phyloP scores from a whole-genome alignment of 2,888 invertebrate species.

The Piscicola geometra region DNA sequence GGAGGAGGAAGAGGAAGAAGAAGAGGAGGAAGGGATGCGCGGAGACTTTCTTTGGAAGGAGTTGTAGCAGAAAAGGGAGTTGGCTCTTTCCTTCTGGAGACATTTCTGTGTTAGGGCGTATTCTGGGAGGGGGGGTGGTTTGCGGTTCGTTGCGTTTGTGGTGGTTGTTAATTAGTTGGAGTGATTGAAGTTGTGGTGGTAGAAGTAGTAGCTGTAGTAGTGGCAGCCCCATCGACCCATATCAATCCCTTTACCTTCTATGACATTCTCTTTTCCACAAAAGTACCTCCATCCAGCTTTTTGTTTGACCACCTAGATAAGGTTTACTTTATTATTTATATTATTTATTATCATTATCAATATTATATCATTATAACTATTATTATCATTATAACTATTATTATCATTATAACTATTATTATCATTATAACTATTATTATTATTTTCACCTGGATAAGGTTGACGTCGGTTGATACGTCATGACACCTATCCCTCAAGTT shows the following conservation, averaged over 20 bases:
- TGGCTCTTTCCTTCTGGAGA: no score
- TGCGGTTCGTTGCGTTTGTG: no score
- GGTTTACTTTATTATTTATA: no score
- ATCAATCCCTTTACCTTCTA: no score
- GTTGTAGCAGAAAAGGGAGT: neutral
- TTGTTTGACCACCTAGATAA: neutral
- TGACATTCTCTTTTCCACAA: neutral
- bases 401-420: neutral
- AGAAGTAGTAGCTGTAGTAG: no score
- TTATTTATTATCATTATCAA: neutral
- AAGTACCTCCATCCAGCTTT: slow-evolving; percentile 8
- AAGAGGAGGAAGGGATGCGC: slow-evolving; percentile 24
- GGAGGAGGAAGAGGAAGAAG: neutral
- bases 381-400: neutral
- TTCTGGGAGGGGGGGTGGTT: no score
- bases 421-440: neutral
- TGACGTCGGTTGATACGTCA: neutral
- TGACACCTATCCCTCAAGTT: neutral
- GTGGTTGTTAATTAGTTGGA: no score
- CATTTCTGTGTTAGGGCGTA: no score
- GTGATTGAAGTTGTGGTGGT: no score
- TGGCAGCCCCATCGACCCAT: no score
- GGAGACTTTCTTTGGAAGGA: slow-evolving; percentile 14
- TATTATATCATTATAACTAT: neutral
- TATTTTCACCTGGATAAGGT: neutral